Base-by-base conservation (phyloP, 92 coral and sea anemone genomes). In the Porites rus region DNA sequence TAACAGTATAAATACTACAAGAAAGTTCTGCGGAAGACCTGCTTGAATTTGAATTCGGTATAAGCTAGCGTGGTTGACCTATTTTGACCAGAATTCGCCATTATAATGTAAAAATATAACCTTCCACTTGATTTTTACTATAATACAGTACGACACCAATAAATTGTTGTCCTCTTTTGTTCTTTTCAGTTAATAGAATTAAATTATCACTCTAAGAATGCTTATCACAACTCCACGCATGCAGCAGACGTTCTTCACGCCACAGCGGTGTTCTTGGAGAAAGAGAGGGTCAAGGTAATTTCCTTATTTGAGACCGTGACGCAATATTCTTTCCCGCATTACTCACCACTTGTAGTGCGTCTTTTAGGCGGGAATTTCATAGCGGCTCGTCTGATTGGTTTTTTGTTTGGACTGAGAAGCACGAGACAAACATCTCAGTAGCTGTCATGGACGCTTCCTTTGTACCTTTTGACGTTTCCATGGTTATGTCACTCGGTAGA, bases 231-330 rank as follows among this genome's bases (percentile, higher is more conserved):
- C 92, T 96, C 99, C 22, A 96, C 99, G 18, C 99, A 96, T 82
- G 99, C 99, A 10, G 99, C 99, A 22, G 99, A 96, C 80, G 99
- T 96, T n/a, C 90, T 96, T 0, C 99, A 96, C 80, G 98, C 99
- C 9, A 96, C 99, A 28, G 99, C 99, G 54, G 94, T 95, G 43
- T 96, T 96, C 85, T 86, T 96, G 79, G 94, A 93, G 25, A 96
- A 96, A 72, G 99, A 96, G 76, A 92, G 99, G 72, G 99, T 96
- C 52, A 96, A 96, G 97, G 99, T 96, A 84, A 38, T 83, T 7
- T 22, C 59, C 14, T 1, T 8, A 6, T 21, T 73, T n/a, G n/a
- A 67, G 6, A 25, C 75, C 17, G 62, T 62, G 25, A n/a, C 21
- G 72, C 21, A n/a, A 10, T 19, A 10, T 56, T 56, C 11, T 56